Percentiles rank a stretch among this genome's conserved stretches.
phyloP scores from a whole-genome alignment of 2,888 invertebrate genomes.

The Epiperipatus broadwayi region DNA sequence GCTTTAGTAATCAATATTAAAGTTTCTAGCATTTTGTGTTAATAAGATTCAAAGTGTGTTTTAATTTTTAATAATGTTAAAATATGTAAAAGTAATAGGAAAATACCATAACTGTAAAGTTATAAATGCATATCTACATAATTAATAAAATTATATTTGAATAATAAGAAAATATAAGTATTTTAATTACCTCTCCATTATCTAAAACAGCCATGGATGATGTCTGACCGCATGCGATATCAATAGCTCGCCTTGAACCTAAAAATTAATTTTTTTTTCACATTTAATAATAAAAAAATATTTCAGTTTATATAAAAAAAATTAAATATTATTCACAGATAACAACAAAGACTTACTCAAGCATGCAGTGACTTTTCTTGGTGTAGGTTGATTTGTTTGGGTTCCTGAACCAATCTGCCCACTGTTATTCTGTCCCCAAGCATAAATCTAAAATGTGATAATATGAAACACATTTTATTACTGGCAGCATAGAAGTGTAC shows the following conservation, averaged over 20 bases:
- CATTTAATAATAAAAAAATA: conserved; percentile 4
- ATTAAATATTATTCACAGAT: neutral
- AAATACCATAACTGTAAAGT: neutral
- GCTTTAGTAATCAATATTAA: no score
- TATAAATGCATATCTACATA: neutral
- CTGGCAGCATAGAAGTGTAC: no score
- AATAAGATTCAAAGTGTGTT: no score
- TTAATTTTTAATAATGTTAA: no score
- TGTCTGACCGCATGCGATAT: conserved; percentile 39
- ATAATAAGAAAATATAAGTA: conserved; percentile 10
- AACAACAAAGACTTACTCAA: conserved; percentile 21
- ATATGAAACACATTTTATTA: no score
- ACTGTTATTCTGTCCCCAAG: conserved; percentile 42
- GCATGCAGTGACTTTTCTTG: conserved; percentile 32
- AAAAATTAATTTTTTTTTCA: neutral
- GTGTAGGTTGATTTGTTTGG: conserved; percentile 37
- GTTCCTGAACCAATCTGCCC: conserved; percentile 39
- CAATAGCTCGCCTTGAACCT: conserved; percentile 31
- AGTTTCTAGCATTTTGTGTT: no score
- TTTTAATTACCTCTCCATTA: conserved; percentile 35
- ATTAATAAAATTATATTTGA: conserved; percentile 6
- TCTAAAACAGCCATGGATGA: conserved; percentile 38
- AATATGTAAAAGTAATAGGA: no score
- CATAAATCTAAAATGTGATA: conserved; percentile 32
- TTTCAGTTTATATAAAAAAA: conserved; percentile 1